Evolutionary conservation across 1,140 invertebrate species (phyloP).

Genomic region (Zaprionus vittiger): DNA sequence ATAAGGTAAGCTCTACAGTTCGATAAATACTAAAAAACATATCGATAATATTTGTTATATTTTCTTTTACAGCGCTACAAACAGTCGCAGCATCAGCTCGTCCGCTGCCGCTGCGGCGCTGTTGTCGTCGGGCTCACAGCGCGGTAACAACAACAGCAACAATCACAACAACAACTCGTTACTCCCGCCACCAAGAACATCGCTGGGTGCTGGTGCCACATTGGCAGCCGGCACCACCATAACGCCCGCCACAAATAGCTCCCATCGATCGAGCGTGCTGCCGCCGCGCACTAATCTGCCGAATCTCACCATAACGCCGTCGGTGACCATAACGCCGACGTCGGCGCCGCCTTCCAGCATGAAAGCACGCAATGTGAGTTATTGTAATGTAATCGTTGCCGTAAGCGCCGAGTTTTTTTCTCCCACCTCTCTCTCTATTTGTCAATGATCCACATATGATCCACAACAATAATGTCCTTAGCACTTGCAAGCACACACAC

Average conservation of each 20-base stretch:
- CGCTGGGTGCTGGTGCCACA: conserved; percentile 86
- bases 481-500: conserved; percentile 15
- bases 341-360: conserved; percentile 87
- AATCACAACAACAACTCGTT: conserved; percentile 52
- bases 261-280: conserved; percentile 67
- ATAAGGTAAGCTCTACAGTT: conserved; percentile 64
- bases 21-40: neutral
- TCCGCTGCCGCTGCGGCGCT: conserved; percentile 66
- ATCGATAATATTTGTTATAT: neutral
- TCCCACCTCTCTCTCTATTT: conserved; percentile 7
- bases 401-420: conserved; percentile 80
- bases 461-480: conserved; percentile 3
- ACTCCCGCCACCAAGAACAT: conserved; percentile 80
- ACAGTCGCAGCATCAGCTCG: conserved; percentile 64
- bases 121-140: conserved; percentile 47
- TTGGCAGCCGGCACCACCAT: conserved; percentile 85
- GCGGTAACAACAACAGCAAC: conserved; percentile 40
- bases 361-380: conserved; percentile 85
- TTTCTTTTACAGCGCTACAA: conserved; percentile 54
- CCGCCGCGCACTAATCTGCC: conserved; percentile 80
- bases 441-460: conserved; percentile 5
- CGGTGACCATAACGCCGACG: conserved; percentile 89
- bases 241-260: conserved; percentile 70
- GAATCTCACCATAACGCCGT: conserved; percentile 87
- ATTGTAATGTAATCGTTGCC: conserved; percentile 84